phyloP scores from a whole-genome alignment of 2,888 invertebrate species.

The Allophyes oxyacanthae region DNA sequence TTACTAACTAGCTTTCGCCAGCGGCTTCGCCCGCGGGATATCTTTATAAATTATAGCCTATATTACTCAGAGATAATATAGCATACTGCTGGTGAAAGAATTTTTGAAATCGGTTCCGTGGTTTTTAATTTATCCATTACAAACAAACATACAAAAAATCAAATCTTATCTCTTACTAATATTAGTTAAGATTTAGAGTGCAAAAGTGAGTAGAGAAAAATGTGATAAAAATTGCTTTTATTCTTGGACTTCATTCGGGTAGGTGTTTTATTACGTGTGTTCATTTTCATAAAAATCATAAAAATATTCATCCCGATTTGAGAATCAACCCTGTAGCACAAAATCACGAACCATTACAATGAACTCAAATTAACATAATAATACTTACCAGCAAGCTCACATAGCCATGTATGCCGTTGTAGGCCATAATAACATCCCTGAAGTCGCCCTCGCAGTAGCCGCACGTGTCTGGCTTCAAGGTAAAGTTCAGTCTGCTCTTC shows the following conservation, averaged over 20 bases:
- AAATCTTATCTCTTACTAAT: too few species aligned
- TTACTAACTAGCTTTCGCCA: too few species aligned
- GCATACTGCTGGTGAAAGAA: too few species aligned
- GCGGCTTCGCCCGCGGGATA: too few species aligned
- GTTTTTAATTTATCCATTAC: too few species aligned
- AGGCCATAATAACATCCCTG: constrained; percentile 89
- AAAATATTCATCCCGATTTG: too few species aligned
- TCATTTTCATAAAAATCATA: neutral
- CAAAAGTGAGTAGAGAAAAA: constrained; percentile 7
- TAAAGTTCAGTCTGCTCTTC: constrained; percentile 72
- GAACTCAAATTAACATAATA: neutral
- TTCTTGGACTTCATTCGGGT: neutral
- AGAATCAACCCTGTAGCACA: too few species aligned
- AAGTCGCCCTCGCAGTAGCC: constrained; percentile 90
- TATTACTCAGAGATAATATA: too few species aligned
- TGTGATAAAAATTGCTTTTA: neutral
- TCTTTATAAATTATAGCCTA: too few species aligned
- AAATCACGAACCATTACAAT: too few species aligned
- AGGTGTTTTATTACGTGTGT: neutral
- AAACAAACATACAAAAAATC: too few species aligned
- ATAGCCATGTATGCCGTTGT: constrained; percentile 94
- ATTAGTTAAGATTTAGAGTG: constrained; percentile 5
- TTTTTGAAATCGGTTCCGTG: too few species aligned
- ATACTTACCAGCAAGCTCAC: constrained; percentile 93
- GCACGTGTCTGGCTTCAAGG: constrained; percentile 74